These are phyloP conservation scores for Oreamnos americanus DNA, from an alignment of 2,113 vertebrate species.

Conservation along the genomic window DNA sequence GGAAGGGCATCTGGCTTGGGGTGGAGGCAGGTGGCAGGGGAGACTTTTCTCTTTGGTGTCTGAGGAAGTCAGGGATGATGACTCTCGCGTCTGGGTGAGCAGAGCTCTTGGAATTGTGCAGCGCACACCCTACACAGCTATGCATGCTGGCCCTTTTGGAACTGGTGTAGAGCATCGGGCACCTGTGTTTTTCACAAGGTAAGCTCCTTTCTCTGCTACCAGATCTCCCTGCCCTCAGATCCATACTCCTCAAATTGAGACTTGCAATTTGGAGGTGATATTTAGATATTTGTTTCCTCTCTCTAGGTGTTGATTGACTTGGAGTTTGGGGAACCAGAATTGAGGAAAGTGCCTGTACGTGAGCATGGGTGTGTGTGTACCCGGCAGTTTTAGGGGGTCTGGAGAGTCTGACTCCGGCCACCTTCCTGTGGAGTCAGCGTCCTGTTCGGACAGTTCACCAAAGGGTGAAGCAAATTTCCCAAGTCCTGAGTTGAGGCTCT, in stretches of 20 bases:
- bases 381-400: background rate
- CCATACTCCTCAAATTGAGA: background rate
- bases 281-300: background rate
- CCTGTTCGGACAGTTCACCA: background rate
- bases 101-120: background rate
- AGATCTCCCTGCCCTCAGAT: background rate
- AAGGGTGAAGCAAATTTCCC: too few relatives aligned
- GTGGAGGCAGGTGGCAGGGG: background rate
- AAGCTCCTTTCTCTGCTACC: background rate
- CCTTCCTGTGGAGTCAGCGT: background rate
- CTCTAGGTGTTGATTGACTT: background rate
- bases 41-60: background rate
- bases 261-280: background rate
- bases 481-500: background rate
- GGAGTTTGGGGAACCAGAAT: background rate
- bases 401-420: background rate
- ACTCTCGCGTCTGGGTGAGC: background rate
- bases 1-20: background rate
- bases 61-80: background rate
- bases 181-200: background rate
- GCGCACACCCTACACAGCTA: too few relatives aligned
- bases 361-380: background rate
- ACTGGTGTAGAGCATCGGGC: background rate
- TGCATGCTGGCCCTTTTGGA: background rate
- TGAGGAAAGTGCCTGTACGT: background rate